Percentiles rank a stretch among this genome's conserved stretches.
These are phyloP conservation scores for Stigmatopora nigra DNA, from an alignment of 2,113 vertebrate genomes.

Conservation along the genomic window DNA sequence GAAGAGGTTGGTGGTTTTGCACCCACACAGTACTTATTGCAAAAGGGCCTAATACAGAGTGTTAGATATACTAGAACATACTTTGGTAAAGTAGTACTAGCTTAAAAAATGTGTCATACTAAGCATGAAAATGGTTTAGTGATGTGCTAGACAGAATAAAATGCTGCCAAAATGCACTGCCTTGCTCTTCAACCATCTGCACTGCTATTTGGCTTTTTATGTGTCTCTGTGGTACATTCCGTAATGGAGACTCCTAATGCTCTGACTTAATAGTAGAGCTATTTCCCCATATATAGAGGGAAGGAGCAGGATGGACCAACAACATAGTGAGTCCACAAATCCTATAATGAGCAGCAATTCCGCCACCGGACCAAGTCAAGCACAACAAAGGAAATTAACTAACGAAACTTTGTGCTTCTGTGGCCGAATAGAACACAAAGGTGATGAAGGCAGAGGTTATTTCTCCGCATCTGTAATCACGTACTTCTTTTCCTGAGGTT, in stretches of 20 bases:
- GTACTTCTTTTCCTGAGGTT: background rate
- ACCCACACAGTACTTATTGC: background rate
- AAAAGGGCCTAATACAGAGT: background rate
- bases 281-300: slow-evolving; percentile 21
- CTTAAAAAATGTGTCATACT: background rate
- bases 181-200: slow-evolving; percentile 11
- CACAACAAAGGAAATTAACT: slow-evolving; percentile 26
- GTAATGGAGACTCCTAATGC: slow-evolving; percentile 34
- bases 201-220: slow-evolving; percentile 30
- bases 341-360: slow-evolving; percentile 44
- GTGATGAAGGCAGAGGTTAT: slow-evolving; percentile 6
- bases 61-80: no score
- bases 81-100: background rate
- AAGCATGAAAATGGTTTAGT: slow-evolving; percentile 2
- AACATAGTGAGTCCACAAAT: slow-evolving; percentile 20
- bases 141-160: slow-evolving; percentile 28
- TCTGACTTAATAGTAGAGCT: slow-evolving; percentile 20
- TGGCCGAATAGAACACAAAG: background rate
- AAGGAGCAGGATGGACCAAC: slow-evolving; percentile 21
- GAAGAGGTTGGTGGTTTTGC: background rate
- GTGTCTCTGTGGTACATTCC: slow-evolving; percentile 24
- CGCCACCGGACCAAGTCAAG: slow-evolving; percentile 17
- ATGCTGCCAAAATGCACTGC: slow-evolving; percentile 8
- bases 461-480: background rate
- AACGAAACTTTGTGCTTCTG: background rate